Base-by-base conservation (phyloP, 2,888 invertebrate species). In the Vesta saturnalis region DNA sequence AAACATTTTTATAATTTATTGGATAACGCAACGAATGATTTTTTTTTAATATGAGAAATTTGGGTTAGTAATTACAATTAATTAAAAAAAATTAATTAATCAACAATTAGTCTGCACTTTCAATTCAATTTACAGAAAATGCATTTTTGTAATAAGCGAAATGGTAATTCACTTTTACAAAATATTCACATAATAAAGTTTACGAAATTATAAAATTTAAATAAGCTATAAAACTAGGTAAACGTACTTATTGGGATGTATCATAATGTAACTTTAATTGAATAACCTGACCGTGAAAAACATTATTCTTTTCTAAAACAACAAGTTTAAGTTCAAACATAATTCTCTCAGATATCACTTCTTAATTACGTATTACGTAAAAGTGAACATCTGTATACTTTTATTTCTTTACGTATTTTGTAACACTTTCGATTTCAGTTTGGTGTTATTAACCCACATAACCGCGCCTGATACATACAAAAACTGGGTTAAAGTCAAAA, bases 401-500 rank as follows among this genome's bases (percentile, higher is more conserved):
- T 64, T 68, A 10, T 67, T 71, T 63, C 63, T 63, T 63, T 54
- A 54, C 54, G 46, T 63, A 67, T 64, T 68, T 64, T 64, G 71
- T 64, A 66, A 66, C 64, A 65, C 71, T 71, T 71, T 71, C 71
- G 67, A 67, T 71, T 67, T 59, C 49, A 35, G 39, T 52, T 64
- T 60, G 64, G 30, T 64, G 49, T 46, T 54, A 47, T 62, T 61
- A 68, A 55, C 64, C 63, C 39, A 64, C 54, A 54, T 68, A 67
- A 69, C 61, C 69, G 49, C 60, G 57, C 64, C 64, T 60, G 64
- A 64, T 46, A 46, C 35, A 62, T 1, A 52, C 18, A 52, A 68
- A 47, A 67, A 52, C 57, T 67, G 43, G 61, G 61, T 61, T 67
- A 66, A 56, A 15, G 19, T 18, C 6, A 19, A 39, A 39, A 58